Evolutionary conservation across 2,113 vertebrate species (phyloP), one percentile per base, ranked within the genome.

Genomic region (Colistium nudipinnis): DNA sequence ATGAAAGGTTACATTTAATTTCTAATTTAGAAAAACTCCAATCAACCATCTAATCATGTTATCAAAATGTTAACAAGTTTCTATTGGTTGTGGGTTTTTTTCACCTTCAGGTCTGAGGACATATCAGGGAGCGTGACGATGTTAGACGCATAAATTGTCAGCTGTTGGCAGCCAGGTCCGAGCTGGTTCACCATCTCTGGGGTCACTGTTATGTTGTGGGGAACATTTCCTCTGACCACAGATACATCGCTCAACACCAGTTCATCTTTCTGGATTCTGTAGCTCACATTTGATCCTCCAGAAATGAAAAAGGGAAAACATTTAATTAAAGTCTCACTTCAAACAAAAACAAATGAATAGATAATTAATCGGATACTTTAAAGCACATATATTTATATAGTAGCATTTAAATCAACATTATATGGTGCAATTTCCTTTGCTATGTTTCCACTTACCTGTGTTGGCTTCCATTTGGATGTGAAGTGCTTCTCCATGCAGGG

Each of bases 191-290:
- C 87, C 22, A 75, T 52, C 4, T 75, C 84, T 7, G 80, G 31
- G 25, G 73, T 87, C 16, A 98, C 69, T 3, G 94, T 96, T 77
- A 96, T 73, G 62, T 95, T 97, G 35, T 88, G 86, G 6, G 92
- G 87, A 4, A 81, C 4, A 0, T 41, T 74, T 69, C 93, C 94
- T 77, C 49, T 56, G 14, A 74, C 61, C 2, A 62, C 64, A 2
- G 63, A 85, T 45, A 82, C 84, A 54, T 89, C 76, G 0, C 62
- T 55, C 76, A 98, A 81, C 17, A 90, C 80, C 1, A 17, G 35
- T 1, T 91, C 87, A 17, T 75, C 83, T 27, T 20, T 78, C 74
- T 87, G 57, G 12, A 95, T 25, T 22, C 52, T 75, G 61, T 95
- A 96, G 59, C 89, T 92, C 70, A 96, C 88, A 51, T 88, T 89